A percentile compares a stretch with the other conserved stretches of the same genome.
Conservation (phyloP, 92 coral and sea anemone genomes). For the Micromussa lordhowensis region DNA sequence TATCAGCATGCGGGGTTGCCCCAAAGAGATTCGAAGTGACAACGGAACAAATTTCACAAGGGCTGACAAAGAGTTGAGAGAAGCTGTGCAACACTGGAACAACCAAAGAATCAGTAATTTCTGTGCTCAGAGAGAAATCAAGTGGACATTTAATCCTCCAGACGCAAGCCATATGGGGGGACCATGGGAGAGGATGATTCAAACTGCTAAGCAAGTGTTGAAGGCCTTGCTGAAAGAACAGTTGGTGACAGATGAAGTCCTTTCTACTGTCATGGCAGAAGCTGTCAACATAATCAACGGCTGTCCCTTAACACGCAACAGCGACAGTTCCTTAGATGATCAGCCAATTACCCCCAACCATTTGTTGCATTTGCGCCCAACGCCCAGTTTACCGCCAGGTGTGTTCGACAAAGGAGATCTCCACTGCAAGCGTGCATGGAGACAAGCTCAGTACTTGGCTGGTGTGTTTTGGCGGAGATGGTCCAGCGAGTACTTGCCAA, state of each 20-base stretch:
- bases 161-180: constrained; percentile 71
- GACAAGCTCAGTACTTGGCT: constrained; percentile 65
- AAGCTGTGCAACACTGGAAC: constrained; percentile 58
- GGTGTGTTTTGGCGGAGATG: constrained; percentile 58
- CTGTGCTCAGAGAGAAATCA: constrained; percentile 46
- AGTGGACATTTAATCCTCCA: constrained; percentile 69
- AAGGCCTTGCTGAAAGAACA: constrained; percentile 53
- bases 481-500: not conserved
- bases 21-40: constrained; percentile 64
- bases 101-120: constrained; percentile 39
- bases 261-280: constrained; percentile 50
- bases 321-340: constrained; percentile 44
- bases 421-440: constrained; percentile 34
- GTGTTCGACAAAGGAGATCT: too few species aligned
- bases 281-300: constrained; percentile 46
- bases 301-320: constrained; percentile 49
- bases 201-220: constrained; percentile 12
- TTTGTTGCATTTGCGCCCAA: too few species aligned
- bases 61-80: constrained; percentile 21
- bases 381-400: too few species aligned
- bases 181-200: constrained; percentile 66
- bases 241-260: constrained; percentile 48
- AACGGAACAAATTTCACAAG: constrained; percentile 57
- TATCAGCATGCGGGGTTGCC: constrained; percentile 62
- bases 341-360: constrained; percentile 50